Conservation (phyloP, 2,113 vertebrate species). For the Catharus minimus region DNA sequence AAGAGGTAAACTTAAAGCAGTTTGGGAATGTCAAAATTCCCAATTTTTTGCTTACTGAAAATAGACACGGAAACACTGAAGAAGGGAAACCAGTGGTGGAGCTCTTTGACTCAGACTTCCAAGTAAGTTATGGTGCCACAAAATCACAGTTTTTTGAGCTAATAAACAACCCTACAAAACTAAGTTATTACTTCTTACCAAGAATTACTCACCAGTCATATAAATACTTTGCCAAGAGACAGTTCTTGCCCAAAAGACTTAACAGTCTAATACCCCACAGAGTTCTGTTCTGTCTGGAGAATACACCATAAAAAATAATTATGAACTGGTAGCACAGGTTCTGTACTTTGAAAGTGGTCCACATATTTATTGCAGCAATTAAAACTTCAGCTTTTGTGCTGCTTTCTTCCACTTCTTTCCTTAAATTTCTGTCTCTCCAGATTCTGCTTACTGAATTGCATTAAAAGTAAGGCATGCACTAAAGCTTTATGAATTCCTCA, state of each 20-base stretch:
- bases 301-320: conserved; percentile 44
- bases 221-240: conserved; percentile 6
- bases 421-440: not conserved
- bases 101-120: not conserved
- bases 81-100: not conserved
- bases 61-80: not conserved
- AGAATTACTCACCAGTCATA: conserved; percentile 13
- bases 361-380: conserved; percentile 36
- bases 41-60: not conserved
- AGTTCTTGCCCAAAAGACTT: conserved; percentile 40
- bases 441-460: not conserved
- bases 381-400: conserved; percentile 29
- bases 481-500: not conserved
- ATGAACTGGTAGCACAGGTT: conserved; percentile 12
- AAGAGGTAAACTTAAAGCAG: not conserved
- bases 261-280: not conserved
- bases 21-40: not conserved
- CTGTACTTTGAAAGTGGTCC: not conserved
- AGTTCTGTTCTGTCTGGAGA: conserved; percentile 16
- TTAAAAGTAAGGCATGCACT: not conserved
- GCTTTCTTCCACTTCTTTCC: not conserved
- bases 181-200: conserved; percentile 18
- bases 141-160: not conserved
- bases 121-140: not conserved
- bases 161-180: conserved; percentile 22